These are phyloP conservation scores for Pseudomyrmex gracilis DNA, from an alignment of 1,140 invertebrate species.

Conservation along the genomic window DNA sequence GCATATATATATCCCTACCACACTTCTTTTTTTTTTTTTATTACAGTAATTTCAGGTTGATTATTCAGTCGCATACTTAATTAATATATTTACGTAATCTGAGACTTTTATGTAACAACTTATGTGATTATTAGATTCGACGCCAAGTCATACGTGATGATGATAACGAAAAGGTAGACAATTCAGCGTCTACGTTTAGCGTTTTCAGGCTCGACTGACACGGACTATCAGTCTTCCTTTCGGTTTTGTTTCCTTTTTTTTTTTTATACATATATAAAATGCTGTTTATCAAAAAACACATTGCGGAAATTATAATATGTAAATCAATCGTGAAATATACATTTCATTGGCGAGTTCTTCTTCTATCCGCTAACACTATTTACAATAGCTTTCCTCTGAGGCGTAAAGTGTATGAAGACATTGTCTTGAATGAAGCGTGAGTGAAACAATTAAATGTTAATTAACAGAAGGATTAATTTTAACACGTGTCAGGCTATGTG, in stretches of 20 bases:
- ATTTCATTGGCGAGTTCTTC: neutral
- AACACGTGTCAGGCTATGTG: neutral
- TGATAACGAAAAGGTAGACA: constrained; percentile 1
- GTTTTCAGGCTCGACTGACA: neutral
- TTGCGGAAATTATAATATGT: neutral
- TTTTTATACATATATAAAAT: neutral
- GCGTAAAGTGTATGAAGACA: neutral
- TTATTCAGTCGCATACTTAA: constrained; percentile 77
- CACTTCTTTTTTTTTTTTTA: constrained; percentile 47
- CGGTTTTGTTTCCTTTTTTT: too few species aligned
- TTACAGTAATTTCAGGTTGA: constrained; percentile 70
- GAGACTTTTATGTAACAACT: constrained; percentile 25
- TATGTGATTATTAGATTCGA: constrained; percentile 3
- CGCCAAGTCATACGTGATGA: neutral
- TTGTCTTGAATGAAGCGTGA: constrained; percentile 5
- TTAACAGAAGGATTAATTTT: neutral
- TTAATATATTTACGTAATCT: constrained; percentile 54
- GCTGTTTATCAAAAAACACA: neutral
- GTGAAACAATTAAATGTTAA: constrained; percentile 3
- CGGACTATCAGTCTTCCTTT: constrained; percentile 10
- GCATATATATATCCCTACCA: constrained; percentile 2
- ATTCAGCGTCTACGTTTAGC: neutral
- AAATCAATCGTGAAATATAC: neutral
- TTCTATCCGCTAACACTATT: neutral
- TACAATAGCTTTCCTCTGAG: neutral